A percentile compares a stretch with the other conserved stretches of the same genome.
Evolutionary conservation across 2,888 invertebrate genomes (phyloP).

Genomic region (Macroteleia sp.): DNA sequence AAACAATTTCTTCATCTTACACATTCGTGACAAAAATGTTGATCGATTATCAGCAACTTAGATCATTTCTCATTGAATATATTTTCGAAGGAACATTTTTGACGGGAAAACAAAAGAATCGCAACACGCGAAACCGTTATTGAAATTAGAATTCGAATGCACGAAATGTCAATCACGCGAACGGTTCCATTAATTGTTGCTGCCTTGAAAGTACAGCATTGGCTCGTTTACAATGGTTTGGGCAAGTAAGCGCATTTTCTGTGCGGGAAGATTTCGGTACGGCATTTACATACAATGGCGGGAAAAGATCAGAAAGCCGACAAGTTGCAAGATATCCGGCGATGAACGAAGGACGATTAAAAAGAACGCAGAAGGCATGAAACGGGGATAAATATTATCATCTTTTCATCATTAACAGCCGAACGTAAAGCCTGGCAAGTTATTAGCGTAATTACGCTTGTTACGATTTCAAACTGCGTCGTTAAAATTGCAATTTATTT

Average conservation of each 20-base stretch:
- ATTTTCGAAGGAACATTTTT: too few species aligned
- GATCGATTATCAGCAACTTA: too few species aligned
- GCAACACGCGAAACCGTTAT: conserved; percentile 27
- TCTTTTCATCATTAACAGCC: conserved; percentile 46
- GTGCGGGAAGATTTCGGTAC: conserved; percentile 68
- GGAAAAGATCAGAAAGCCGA: conserved; percentile 73
- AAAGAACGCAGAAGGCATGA: conserved; percentile 14
- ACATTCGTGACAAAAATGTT: too few species aligned
- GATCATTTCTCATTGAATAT: too few species aligned
- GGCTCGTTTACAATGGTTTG: conserved; percentile 29
- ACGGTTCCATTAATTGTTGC: conserved; percentile 27
- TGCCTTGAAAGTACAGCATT: conserved; percentile 20
- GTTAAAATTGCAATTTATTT: too few species aligned
- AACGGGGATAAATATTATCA: conserved; percentile 34
- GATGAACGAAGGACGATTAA: conserved; percentile 74
- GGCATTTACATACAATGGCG: conserved; percentile 79
- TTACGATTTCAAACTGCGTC: too few species aligned
- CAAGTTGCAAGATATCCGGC: conserved; percentile 81
- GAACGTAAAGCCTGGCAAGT: conserved; percentile 40
- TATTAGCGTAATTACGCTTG: conserved; percentile 48
- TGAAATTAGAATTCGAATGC: conserved; percentile 32
- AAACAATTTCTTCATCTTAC: too few species aligned
- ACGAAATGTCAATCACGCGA: conserved; percentile 54
- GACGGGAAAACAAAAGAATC: conserved; percentile 24
- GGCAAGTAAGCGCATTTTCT: conserved; percentile 30